phyloP scores from a whole-genome alignment of 2,113 vertebrate genomes.

The Brevimyrus niger region DNA sequence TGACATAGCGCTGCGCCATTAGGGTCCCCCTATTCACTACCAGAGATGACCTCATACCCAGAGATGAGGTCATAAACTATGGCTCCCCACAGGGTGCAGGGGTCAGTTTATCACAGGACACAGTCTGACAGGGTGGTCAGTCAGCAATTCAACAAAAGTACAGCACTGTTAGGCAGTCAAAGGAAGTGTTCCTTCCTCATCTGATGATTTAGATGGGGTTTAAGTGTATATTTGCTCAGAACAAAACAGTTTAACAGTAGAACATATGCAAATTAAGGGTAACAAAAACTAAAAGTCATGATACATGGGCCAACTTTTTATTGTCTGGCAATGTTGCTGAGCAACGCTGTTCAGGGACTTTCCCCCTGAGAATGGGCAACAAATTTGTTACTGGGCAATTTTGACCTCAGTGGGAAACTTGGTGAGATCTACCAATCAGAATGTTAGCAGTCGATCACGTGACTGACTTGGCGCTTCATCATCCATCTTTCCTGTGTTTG shows the following conservation, averaged over 20 bases:
- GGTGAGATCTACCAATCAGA: neutral
- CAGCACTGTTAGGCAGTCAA: neutral
- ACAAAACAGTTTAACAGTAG: neutral
- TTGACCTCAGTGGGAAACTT: neutral
- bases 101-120: neutral
- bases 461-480: neutral
- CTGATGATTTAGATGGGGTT: neutral
- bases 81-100: no score
- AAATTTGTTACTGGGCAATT: neutral
- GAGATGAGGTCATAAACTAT: no score
- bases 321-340: neutral
- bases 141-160: neutral
- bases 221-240: neutral
- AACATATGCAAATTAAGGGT: neutral
- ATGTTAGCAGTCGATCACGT: neutral
- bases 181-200: no score
- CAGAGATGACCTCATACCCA: no score
- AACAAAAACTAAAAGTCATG: neutral
- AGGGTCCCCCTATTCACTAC: no score
- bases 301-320: neutral
- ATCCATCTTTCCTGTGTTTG: neutral
- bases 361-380: neutral
- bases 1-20: no score
- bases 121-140: neutral
- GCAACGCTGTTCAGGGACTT: neutral